Conservation (phyloP, 1,140 invertebrate genomes). For the Drosophila punjabiensis region DNA sequence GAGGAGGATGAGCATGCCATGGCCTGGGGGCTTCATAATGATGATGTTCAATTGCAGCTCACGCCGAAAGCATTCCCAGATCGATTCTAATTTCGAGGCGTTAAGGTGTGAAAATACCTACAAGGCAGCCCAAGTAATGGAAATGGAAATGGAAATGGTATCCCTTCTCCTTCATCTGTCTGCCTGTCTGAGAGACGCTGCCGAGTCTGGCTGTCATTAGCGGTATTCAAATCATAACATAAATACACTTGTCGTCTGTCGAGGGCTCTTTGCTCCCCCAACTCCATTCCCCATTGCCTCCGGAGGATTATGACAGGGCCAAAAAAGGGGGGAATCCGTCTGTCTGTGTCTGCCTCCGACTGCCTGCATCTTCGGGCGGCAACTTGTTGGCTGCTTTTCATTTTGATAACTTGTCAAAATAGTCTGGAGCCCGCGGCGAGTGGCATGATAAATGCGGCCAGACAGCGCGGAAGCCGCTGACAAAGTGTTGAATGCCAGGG, state of each 20-base stretch:
- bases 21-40: conserved; percentile 14
- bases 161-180: conserved; percentile 7
- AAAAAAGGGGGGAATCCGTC: conserved; percentile 5
- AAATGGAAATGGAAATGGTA: conserved; percentile 46
- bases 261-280: conserved; percentile 11
- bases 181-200: conserved; percentile 1
- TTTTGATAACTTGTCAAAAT: conserved; percentile 85
- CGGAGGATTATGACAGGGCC: conserved; percentile 70
- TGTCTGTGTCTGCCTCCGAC: conserved; percentile 29
- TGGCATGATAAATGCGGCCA: conserved; percentile 78
- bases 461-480: conserved; percentile 74
- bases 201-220: conserved; percentile 74
- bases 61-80: conserved; percentile 21
- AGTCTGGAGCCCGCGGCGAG: conserved; percentile 63
- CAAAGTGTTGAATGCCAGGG: conserved; percentile 80
- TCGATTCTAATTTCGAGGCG: conserved; percentile 53
- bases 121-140: conserved; percentile 50
- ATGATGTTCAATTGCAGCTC: conserved; percentile 45
- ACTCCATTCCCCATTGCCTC: background rate
- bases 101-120: conserved; percentile 82
- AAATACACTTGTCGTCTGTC: conserved; percentile 85
- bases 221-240: conserved; percentile 85
- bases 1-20: background rate
- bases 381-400: conserved; percentile 77
- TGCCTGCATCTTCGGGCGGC: conserved; percentile 33